These are phyloP conservation scores for Amblyjoppa proteus DNA, from an alignment of 2,888 invertebrate genomes.

Conservation along the genomic window DNA sequence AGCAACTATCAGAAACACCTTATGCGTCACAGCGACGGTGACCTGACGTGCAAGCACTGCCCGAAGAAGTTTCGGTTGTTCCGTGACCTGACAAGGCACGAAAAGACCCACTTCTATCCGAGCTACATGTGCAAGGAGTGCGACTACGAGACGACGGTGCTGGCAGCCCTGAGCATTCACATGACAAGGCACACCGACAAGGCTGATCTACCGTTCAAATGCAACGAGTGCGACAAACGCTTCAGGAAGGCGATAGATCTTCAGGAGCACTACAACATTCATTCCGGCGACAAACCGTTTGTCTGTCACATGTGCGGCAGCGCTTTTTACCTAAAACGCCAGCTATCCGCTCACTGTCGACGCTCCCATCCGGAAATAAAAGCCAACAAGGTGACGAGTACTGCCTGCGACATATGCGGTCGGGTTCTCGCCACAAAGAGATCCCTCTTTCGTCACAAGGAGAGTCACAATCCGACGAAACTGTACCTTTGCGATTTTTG, in stretches of 20 bases:
- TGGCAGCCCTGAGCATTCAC: slow-evolving; percentile 81
- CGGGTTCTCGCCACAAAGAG: slow-evolving; percentile 81
- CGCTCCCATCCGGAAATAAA: slow-evolving; percentile 82
- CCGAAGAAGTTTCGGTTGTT: slow-evolving; percentile 82
- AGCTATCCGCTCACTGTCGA: slow-evolving; percentile 82
- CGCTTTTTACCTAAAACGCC: slow-evolving; percentile 80
- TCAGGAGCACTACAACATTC: slow-evolving; percentile 83
- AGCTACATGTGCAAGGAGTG: slow-evolving; percentile 83
- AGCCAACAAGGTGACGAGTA: slow-evolving; percentile 82
- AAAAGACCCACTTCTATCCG: slow-evolving; percentile 83
- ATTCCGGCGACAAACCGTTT: slow-evolving; percentile 83
- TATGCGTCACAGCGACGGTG: slow-evolving; percentile 79
- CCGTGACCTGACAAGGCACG: slow-evolving; percentile 82
- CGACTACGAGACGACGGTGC: slow-evolving; percentile 83
- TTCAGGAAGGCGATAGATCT: slow-evolving; percentile 82
- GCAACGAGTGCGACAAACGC: slow-evolving; percentile 82
- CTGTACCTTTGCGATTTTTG: slow-evolving; percentile 86
- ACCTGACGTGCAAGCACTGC: slow-evolving; percentile 82
- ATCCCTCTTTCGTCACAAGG: slow-evolving; percentile 82
- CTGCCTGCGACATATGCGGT: slow-evolving; percentile 83
- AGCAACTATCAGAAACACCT: slow-evolving; percentile 82
- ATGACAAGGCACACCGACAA: slow-evolving; percentile 81
- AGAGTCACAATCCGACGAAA: slow-evolving; percentile 83
- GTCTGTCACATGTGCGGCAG: slow-evolving; percentile 79
- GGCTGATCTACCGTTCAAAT: slow-evolving; percentile 80